Evolutionary conservation across 1,140 invertebrate genomes (phyloP).

Genomic region (Rhizoglyphus robini): DNA sequence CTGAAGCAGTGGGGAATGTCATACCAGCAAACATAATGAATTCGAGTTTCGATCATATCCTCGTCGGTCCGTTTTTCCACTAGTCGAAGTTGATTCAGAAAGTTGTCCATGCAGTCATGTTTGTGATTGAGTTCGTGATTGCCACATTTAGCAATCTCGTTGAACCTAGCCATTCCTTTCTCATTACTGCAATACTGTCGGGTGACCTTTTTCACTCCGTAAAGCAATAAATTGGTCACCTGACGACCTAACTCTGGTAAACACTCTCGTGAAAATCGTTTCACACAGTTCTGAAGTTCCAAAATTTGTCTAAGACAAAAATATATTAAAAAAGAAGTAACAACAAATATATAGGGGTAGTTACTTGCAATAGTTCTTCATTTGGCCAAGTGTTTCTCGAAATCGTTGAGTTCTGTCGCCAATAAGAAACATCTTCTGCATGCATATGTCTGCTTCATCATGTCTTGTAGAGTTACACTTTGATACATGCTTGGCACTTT

Average conservation of each 20-base stretch:
- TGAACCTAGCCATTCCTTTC: neutral
- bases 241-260: neutral
- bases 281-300: neutral
- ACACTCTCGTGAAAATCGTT: conserved; percentile 2
- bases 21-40: conserved; percentile 5
- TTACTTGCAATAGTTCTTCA: conserved; percentile 1
- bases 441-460: neutral
- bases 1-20: neutral
- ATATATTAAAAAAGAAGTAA: too few relatives aligned
- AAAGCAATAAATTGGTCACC: conserved; percentile 6
- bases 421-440: conserved; percentile 4
- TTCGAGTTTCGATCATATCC: neutral
- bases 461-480: neutral
- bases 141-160: conserved; percentile 3
- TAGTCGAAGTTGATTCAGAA: conserved; percentile 1
- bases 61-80: neutral
- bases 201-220: neutral
- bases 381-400: neutral
- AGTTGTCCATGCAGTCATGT: neutral
- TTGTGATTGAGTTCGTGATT: neutral
- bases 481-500: neutral
- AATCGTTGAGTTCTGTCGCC: neutral
- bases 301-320: neutral
- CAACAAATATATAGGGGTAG: neutral
- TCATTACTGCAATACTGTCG: neutral